These are phyloP conservation scores for Drosophila nr. fundita DNA, from an alignment of 2,888 invertebrate genomes.

Conservation along the genomic window DNA sequence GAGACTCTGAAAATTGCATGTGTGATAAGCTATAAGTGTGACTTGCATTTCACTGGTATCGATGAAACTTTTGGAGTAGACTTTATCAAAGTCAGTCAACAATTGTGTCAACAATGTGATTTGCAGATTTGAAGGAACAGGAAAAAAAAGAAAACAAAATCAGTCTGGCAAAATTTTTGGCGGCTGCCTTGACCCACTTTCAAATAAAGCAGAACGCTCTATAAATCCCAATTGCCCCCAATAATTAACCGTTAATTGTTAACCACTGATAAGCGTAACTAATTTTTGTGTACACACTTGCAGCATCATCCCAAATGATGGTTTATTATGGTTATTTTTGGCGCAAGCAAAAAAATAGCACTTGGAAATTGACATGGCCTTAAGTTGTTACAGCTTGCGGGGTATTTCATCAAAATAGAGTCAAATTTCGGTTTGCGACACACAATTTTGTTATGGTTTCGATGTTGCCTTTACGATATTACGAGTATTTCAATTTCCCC, in stretches of 20 bases:
- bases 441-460: conserved; percentile 23
- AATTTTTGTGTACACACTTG: conserved; percentile 8
- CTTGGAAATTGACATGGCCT: conserved; percentile 51
- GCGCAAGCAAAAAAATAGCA: conserved; percentile 13
- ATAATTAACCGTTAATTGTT: conserved; percentile 41
- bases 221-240: conserved; percentile 29
- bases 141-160: neutral
- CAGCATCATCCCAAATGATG: neutral
- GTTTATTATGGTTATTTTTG: neutral
- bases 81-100: conserved; percentile 27
- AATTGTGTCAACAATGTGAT: conserved; percentile 41
- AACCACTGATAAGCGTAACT: conserved; percentile 29
- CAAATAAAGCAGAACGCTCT: conserved; percentile 43
- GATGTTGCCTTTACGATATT: conserved; percentile 12
- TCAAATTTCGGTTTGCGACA: conserved; percentile 32
- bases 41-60: conserved; percentile 49
- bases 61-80: conserved; percentile 10
- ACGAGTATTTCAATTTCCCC: conserved; percentile 26
- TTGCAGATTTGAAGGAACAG: conserved; percentile 52
- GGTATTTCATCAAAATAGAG: conserved; percentile 19
- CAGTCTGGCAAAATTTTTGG: conserved; percentile 23
- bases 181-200: conserved; percentile 54
- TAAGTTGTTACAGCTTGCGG: conserved; percentile 3
- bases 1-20: conserved; percentile 29
- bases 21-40: conserved; percentile 47